Base-by-base conservation (phyloP, 2,797 vertebrate species). In the Lagocephalus sceleratus region DNA sequence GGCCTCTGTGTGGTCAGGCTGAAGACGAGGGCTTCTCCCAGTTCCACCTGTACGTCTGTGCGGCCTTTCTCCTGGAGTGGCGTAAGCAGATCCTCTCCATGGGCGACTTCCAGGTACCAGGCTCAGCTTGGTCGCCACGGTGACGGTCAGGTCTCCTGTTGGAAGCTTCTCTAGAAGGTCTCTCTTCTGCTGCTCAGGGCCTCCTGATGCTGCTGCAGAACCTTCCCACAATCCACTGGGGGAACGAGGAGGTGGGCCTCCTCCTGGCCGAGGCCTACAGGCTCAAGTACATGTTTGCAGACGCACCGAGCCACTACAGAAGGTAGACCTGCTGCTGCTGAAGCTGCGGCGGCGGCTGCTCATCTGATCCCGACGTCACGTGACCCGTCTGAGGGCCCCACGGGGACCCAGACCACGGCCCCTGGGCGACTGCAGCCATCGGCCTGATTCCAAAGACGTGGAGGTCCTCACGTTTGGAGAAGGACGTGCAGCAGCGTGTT, bases 241-340 rank as follows among this genome's bases (percentile, higher is more conserved):
- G 97, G 25, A 99, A 99, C 0, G 96, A 99, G 73, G 97, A 99
- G 78, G 94, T 99, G 15, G 94, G 96, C 42, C 94, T 99, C 47
- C 93, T 99, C 26, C 91, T 99, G 11, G 97, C 97, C 0, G 97
- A 99, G 87, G 97, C 97, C 0, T 99, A 99, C 83, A 93, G 97
- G 91, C 94, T 99, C 56, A 99, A 99, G 87, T 99, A 98, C 84
- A 98, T 96, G 95, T 99, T 99, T 57, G 97, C 97, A 0, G 96
- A 99, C 0, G 97, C 97, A n/a, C 97, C 97, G 6, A 98, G 94
- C 66, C 97, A 98, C 89, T 99, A 98, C 81, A 94, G 92, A 82
- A 95, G 94, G 91, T 99, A 94, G 90, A 47, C 39, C 21, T 0
- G 6, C 16, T 21, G 26, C 55, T 12, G 2, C 29, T 25, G 23